Evolutionary conservation across 2,888 invertebrate genomes (phyloP).

Genomic region (Cheilosia vernalis): DNA sequence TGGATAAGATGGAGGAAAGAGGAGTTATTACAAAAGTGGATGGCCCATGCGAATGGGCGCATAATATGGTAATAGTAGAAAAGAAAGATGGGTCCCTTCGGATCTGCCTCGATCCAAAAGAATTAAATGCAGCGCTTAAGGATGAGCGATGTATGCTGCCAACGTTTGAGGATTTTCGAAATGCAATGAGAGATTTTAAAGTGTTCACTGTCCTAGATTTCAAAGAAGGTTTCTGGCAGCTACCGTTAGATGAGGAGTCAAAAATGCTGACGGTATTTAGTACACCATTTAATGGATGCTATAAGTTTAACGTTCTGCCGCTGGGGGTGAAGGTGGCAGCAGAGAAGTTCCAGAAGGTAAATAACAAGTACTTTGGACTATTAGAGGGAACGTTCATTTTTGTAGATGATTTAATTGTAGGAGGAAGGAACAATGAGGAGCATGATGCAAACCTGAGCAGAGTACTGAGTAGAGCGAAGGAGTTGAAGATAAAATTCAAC

Average conservation of each 20-base stretch:
- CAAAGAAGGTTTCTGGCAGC: conserved; percentile 2
- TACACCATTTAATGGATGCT: conserved; percentile 19
- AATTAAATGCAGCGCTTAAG: conserved; percentile 22
- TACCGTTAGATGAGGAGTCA: background rate
- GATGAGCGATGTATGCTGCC: no score
- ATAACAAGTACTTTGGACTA: conserved; percentile 18
- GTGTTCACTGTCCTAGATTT: no score
- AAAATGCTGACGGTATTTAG: no score
- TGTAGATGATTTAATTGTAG: no score
- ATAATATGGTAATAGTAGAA: conserved; percentile 46
- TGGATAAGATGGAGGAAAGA: conserved; percentile 63
- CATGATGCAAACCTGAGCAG: no score
- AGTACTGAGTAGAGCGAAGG: no score
- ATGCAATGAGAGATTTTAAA: no score
- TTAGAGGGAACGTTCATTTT: background rate
- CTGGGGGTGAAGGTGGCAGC: background rate
- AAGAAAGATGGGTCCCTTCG: conserved; percentile 16
- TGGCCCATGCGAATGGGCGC: conserved; percentile 44
- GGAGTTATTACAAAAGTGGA: conserved; percentile 56
- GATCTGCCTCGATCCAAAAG: conserved; percentile 23
- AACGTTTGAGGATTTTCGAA: no score
- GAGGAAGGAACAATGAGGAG: no score
- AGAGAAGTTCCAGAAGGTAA: conserved; percentile 36
- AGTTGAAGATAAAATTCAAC: no score
- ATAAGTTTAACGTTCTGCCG: conserved; percentile 21